Evolutionary conservation across 2,113 vertebrate species (phyloP).

Genomic region (Chaetorhynchus papuensis): DNA sequence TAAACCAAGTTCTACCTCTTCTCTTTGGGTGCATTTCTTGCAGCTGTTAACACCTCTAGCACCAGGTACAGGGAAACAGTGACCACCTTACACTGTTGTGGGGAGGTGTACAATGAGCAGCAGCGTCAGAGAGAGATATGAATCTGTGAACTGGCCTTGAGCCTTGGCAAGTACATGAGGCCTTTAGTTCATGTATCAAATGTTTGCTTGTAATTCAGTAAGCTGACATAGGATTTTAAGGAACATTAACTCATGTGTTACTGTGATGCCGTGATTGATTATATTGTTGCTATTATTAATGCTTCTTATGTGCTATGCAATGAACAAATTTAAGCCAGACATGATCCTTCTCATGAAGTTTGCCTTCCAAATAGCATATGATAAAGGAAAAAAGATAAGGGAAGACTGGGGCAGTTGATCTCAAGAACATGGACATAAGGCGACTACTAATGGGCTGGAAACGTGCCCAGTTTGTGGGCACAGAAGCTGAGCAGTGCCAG

Average conservation of each 20-base stretch:
- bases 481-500: background rate
- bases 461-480: background rate
- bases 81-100: background rate
- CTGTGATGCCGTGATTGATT: conserved; percentile 9
- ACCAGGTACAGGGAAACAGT: background rate
- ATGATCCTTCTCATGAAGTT: background rate
- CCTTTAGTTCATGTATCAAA: conserved; percentile 27
- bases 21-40: background rate
- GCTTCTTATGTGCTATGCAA: background rate
- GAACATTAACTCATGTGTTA: background rate
- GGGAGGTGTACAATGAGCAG: background rate
- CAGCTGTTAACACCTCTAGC: background rate
- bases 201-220: conserved; percentile 20
- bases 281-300: background rate
- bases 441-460: conserved; percentile 45
- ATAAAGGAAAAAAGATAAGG: background rate
- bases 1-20: background rate
- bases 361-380: background rate
- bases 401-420: background rate
- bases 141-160: background rate
- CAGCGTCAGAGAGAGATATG: background rate
- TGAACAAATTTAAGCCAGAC: background rate
- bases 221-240: conserved; percentile 7
- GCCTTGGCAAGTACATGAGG: background rate
- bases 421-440: conserved; percentile 13